Percentiles rank a stretch among this genome's conserved stretches.
These are phyloP conservation scores for Thyatira batis DNA, from an alignment of 2,888 invertebrate genomes.

Conservation along the genomic window DNA sequence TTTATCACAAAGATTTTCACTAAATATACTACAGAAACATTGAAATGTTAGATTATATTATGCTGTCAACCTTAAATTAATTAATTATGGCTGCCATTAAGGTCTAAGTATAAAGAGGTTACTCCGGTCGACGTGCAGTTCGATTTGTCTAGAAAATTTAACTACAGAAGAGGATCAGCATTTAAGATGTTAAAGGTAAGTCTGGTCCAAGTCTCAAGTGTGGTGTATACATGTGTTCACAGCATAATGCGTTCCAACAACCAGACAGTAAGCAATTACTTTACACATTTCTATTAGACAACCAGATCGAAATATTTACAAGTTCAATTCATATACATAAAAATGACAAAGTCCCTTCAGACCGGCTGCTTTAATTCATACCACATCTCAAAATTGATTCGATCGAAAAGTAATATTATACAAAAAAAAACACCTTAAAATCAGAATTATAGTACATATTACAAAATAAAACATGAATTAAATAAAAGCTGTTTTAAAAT, in stretches of 20 bases:
- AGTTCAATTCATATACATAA: constrained; percentile 42
- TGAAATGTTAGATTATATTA: constrained; percentile 49
- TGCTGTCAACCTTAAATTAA: constrained; percentile 30
- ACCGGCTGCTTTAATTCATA: constrained; percentile 38
- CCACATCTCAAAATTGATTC: constrained; percentile 48
- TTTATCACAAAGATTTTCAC: constrained; percentile 76
- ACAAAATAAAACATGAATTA: constrained; percentile 64
- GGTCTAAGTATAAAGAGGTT: not conserved
- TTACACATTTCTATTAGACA: constrained; percentile 58
- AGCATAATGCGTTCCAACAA: constrained; percentile 55
- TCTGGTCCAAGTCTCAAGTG: constrained; percentile 9
- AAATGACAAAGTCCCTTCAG: constrained; percentile 28
- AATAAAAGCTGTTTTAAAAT: constrained; percentile 57
- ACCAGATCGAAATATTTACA: constrained; percentile 73
- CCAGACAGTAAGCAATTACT: constrained; percentile 53
- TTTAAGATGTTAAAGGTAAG: constrained; percentile 8
- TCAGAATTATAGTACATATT: constrained; percentile 53
- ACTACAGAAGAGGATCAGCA: not conserved
- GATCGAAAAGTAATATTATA: constrained; percentile 53
- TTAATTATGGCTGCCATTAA: constrained; percentile 21
- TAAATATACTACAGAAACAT: constrained; percentile 66
- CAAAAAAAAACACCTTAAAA: constrained; percentile 35
- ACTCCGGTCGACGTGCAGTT: not conserved
- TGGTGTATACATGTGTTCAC: constrained; percentile 21
- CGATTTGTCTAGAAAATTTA: not conserved